phyloP scores from a whole-genome alignment of 2,888 invertebrate species.

The Pollenia griseotomentosa region DNA sequence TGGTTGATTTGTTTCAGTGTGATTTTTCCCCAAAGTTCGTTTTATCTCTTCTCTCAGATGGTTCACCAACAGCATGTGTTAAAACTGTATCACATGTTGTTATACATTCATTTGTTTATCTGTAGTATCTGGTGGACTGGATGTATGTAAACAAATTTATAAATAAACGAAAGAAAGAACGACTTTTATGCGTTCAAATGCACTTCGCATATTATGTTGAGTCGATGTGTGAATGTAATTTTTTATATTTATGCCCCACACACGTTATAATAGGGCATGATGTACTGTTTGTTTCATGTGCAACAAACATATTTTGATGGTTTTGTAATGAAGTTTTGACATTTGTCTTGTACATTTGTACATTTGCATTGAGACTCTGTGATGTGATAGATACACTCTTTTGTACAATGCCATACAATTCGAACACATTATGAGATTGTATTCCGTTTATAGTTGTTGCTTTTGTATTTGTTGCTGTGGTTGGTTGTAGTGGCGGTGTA shows the following conservation, averaged over 20 bases:
- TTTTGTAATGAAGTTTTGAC: slow-evolving; percentile 74
- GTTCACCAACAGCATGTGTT: slow-evolving; percentile 72
- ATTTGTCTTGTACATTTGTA: slow-evolving; percentile 57
- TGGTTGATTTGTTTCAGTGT: slow-evolving; percentile 40
- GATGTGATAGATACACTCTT: too few species aligned
- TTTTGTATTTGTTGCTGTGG: background rate
- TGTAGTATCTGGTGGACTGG: too few species aligned
- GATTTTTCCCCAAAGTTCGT: slow-evolving; percentile 49
- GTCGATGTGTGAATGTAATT: slow-evolving; percentile 5
- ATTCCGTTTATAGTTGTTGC: background rate
- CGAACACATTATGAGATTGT: slow-evolving; percentile 11
- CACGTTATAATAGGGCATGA: slow-evolving; percentile 27
- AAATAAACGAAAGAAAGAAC: background rate
- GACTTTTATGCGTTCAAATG: background rate
- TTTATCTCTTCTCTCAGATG: slow-evolving; percentile 49
- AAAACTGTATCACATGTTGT: slow-evolving; percentile 46
- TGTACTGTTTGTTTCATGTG: slow-evolving; percentile 41
- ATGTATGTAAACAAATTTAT: slow-evolving; percentile 6
- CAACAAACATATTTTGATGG: slow-evolving; percentile 70
- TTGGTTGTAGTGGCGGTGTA: background rate
- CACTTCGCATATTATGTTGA: background rate
- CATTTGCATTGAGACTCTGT: background rate
- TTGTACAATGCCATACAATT: background rate
- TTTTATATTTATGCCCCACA: slow-evolving; percentile 39
- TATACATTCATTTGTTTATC: too few species aligned